Evolutionary conservation across 1,140 invertebrate genomes (phyloP).

Genomic region (Arion vulgaris): DNA sequence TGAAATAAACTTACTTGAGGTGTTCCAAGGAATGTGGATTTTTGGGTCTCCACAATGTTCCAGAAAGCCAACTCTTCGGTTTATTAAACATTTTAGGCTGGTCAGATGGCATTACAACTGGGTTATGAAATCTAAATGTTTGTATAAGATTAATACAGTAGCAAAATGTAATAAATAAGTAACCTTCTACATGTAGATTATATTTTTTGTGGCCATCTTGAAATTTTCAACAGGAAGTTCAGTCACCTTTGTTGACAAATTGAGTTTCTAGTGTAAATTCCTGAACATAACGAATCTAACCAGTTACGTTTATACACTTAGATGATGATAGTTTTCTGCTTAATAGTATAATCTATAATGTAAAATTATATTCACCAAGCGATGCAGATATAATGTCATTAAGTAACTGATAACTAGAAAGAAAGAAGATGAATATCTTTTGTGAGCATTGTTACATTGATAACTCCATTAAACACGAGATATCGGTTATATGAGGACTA

Average conservation of each 20-base stretch:
- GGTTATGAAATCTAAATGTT: not conserved
- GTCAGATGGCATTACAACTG: not conserved
- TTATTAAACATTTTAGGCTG: constrained; percentile 58
- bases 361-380: too few species aligned
- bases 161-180: too few species aligned
- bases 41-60: constrained; percentile 90
- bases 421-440: too few species aligned
- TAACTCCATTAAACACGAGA: too few species aligned
- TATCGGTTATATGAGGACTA: too few species aligned
- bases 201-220: not conserved
- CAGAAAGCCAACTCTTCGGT: constrained; percentile 74
- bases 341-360: too few species aligned
- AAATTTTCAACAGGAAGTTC: constrained; percentile 2
- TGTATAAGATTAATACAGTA: not conserved
- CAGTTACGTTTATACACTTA: too few species aligned
- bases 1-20: constrained; percentile 83
- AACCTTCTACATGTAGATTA: too few species aligned
- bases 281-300: not conserved
- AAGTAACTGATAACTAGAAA: too few species aligned
- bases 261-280: not conserved
- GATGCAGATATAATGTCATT: too few species aligned
- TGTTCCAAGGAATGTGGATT: constrained; percentile 97
- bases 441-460: too few species aligned
- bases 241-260: not conserved
- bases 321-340: too few species aligned